Base-by-base conservation (phyloP, 2,797 vertebrate genomes). In the Nyctalus aviator region DNA sequence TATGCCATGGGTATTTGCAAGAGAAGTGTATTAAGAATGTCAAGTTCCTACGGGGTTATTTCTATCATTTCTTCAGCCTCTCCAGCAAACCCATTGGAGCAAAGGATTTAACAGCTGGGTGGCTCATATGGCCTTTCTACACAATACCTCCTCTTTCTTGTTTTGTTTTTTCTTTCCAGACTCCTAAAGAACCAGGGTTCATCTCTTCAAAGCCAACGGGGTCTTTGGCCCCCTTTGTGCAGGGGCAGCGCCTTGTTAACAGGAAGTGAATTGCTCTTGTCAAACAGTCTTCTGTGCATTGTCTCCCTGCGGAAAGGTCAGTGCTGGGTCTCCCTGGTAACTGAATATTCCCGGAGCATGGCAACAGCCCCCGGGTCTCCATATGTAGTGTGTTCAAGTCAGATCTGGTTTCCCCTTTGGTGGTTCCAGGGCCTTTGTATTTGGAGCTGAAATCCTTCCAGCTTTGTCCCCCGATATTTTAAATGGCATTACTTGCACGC, bases 251-350 rank as follows among this genome's bases (percentile, higher is more conserved):
- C 69, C 91, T 94, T 78, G 82, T 59, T 93, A 96, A 95, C 64
- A 97, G 87, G 90, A 96, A 97, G 90, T 71, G 83, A 93, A 93
- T 95, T 97, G 50, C 73, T 97, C 71, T 79, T 94, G 95, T 97
- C 97, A 98, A 97, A 96, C 94, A 92, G 94, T 93, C 96, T 97
- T 98, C 97, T 97, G 96, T 89, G 90, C 90, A 97, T 93, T 97
- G 96, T 98, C 97, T 96, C 94, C 91, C 97, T 84, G 90, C 89
- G 95, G 91, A 97, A 97, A 96, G 97, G 97, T 98, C 97, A 98
- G 3, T 41, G 88, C 97, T 92, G 94, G 97, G 98, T 97, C 98
- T 97, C 91, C 73, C 86, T 48, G 41, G 98, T 95, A 98, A 98
- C 96, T 79, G 85, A 97, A 98, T 98, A 98, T 77, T 96, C 94